phyloP scores from a whole-genome alignment of 2,797 vertebrate species.

The Alauda arvensis region DNA sequence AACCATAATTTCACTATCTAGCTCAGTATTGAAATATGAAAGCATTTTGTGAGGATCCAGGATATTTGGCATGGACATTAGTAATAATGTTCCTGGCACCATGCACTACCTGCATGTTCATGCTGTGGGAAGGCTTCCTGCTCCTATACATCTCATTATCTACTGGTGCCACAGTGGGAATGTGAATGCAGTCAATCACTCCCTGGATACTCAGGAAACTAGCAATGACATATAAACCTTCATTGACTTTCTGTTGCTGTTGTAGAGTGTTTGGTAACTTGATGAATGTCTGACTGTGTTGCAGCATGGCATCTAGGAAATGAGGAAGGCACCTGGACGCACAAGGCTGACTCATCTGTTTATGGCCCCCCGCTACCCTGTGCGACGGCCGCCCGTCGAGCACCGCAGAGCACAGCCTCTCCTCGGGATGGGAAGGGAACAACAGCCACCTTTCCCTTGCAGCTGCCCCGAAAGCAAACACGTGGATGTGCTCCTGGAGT shows the following conservation, averaged over 20 bases:
- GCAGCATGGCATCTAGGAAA: constrained; percentile 37
- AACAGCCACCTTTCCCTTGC: not conserved
- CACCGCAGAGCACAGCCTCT: not conserved
- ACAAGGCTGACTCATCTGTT: constrained; percentile 53
- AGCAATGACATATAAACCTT: constrained; percentile 47
- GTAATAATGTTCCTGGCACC: constrained; percentile 42
- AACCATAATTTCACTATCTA: constrained; percentile 28
- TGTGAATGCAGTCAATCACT: constrained; percentile 48
- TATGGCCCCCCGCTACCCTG: not conserved
- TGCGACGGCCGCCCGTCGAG: not conserved
- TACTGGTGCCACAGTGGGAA: constrained; percentile 48
- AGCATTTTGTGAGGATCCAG: constrained; percentile 29
- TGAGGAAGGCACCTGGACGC: constrained; percentile 6
- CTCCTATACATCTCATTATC: constrained; percentile 66
- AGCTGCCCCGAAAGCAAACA: not conserved
- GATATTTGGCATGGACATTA: constrained; percentile 28
- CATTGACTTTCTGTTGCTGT: constrained; percentile 53
- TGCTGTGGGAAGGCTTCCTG: constrained; percentile 40
- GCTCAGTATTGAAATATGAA: constrained; percentile 33
- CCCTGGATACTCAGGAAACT: constrained; percentile 41
- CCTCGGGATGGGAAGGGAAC: not conserved
- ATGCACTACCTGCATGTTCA: constrained; percentile 13
- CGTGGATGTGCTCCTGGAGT: rapidly evolving
- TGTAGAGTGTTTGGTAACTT: constrained; percentile 56
- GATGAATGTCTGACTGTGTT: constrained; percentile 32